Evolutionary conservation across 23 tunicate genomes (phyloP), one percentile per base, ranked within the genome.

Genomic region (Trididemnum clinides): DNA sequence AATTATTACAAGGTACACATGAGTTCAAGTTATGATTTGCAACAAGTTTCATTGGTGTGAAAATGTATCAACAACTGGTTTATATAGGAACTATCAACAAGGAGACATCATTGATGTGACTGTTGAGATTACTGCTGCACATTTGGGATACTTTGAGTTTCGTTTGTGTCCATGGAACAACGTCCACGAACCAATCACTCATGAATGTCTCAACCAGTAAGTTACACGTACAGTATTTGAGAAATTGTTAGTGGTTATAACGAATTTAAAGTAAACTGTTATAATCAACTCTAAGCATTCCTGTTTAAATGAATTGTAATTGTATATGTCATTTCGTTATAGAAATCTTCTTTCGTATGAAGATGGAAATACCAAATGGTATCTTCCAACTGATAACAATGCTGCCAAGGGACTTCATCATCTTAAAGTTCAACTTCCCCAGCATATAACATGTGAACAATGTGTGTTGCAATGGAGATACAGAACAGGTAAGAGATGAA

Each of bases 401-500:
- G 18, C 39, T 12, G 77, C 77, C 7, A 70, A 28, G 3, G 81
- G 82, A 75, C 21, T 30, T 19, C 63, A 65, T 39, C 22, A 25
- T 2, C 39, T 78, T 15, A 72, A 33, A 20, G 64, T 88, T 30
- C 35, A 29, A 10, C 73, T 88, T 1, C 92, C 92, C 1, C 59
- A 39, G 18, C 88, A 82, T 64, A 28, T 88, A 19, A 80, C 72
- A 12, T 88, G 92, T 34, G 20, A 64, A 32, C 92, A 88, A 64
- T 88, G 92, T 54, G 92, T 88, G n/a, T 27, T 88, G 19, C 92
- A 88, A 38, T 88, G 92, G 92, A 38, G 92, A 33, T 88, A 88
- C 85, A 84, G 81, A 49, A 65, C 92, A 50, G 88, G 84, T 79
- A 3, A 28, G 84, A 12, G 10, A 7, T 7, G 77, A 4, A 44